phyloP scores from a whole-genome alignment of 2,113 vertebrate species.

The Sebastes schlegelii region DNA sequence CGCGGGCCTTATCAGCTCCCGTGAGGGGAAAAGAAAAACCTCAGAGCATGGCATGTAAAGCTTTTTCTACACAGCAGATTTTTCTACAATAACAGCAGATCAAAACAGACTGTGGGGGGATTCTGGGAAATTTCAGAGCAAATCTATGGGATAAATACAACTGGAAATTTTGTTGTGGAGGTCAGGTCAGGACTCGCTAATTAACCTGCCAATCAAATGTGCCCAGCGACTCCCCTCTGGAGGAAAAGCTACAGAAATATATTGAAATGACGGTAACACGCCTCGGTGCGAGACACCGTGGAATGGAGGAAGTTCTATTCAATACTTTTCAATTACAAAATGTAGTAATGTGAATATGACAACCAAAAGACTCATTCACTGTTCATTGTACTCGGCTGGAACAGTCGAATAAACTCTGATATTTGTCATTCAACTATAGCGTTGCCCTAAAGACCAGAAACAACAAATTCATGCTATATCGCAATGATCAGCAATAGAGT shows the following conservation, averaged over 20 bases:
- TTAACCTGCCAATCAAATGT: slow-evolving; percentile 73
- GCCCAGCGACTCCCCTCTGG: slow-evolving; percentile 10
- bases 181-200: slow-evolving; percentile 58
- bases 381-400: background rate
- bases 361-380: background rate
- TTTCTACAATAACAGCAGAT: slow-evolving; percentile 26
- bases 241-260: slow-evolving; percentile 3
- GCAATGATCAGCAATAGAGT: no score
- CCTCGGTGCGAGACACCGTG: background rate
- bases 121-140: slow-evolving; percentile 29
- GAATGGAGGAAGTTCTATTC: background rate
- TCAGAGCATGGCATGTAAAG: background rate
- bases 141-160: slow-evolving; percentile 30
- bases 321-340: background rate
- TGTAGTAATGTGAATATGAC: background rate
- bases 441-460: no score
- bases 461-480: no score
- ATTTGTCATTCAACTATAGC: no score
- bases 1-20: background rate
- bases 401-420: background rate
- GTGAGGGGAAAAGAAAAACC: background rate
- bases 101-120: background rate
- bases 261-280: slow-evolving; percentile 3
- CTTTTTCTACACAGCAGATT: slow-evolving; percentile 7
- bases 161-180: slow-evolving; percentile 24